A percentile compares a stretch with the other conserved stretches of the same genome.
Evolutionary conservation across 1,140 invertebrate species (phyloP).

Genomic region (Papilio xuthus): DNA sequence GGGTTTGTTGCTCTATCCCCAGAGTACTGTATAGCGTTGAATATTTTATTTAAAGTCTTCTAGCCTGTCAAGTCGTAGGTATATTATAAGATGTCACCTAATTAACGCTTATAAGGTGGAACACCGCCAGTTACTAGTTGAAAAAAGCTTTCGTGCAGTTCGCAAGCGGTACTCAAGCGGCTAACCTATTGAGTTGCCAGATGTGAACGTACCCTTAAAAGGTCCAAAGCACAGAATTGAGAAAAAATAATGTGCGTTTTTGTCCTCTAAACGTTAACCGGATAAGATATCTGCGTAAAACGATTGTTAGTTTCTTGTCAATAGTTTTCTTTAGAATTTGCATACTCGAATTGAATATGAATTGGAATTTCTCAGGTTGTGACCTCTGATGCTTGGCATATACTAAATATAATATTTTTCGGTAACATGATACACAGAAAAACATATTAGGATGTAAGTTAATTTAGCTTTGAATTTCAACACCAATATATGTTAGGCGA

Average conservation of each 20-base stretch:
- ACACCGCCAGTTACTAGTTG: no score
- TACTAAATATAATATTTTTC: background rate
- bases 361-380: background rate
- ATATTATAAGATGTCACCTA: no score
- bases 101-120: no score
- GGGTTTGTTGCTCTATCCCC: no score
- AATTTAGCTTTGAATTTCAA: background rate
- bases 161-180: no score
- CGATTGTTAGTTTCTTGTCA: conserved; percentile 27
- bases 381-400: background rate
- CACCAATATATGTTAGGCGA: background rate
- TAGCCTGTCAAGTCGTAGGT: no score
- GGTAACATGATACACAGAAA: background rate
- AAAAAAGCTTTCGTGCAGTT: no score
- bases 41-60: no score
- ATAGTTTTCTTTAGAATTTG: conserved; percentile 22
- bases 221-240: background rate
- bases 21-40: no score
- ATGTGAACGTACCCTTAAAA: conserved; percentile 4
- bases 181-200: background rate
- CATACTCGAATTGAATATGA: background rate
- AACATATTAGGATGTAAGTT: background rate
- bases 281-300: conserved; percentile 22
- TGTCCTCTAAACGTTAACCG: conserved; percentile 22
- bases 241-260: conserved; percentile 8